Evolutionary conservation across 2,888 invertebrate species (phyloP).

Genomic region (Clitarchus hookeri): DNA sequence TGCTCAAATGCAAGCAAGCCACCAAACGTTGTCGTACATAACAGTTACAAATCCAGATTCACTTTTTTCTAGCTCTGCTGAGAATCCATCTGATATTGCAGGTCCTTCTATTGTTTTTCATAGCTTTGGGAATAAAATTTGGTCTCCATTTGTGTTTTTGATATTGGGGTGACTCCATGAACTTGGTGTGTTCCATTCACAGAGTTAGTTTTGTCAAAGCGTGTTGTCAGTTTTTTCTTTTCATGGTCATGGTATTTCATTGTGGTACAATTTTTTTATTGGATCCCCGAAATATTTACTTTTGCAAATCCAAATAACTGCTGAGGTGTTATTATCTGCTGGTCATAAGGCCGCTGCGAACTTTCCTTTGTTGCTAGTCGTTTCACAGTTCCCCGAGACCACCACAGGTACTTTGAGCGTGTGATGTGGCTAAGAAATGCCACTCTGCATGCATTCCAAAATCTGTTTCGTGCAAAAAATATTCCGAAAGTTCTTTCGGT

Average conservation of each 20-base stretch:
- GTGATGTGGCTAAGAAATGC: slow-evolving; percentile 2
- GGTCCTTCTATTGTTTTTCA: not conserved
- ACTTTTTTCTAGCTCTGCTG: not conserved
- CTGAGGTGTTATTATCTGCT: not conserved
- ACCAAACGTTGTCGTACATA: not conserved
- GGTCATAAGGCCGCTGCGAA: not conserved
- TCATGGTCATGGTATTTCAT: not conserved
- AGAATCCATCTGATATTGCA: not conserved
- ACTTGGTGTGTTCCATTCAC: not conserved
- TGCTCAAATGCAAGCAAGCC: not conserved
- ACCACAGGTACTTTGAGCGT: not conserved
- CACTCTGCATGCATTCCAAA: not conserved
- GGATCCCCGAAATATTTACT: not conserved
- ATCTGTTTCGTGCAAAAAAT: slow-evolving; percentile 7
- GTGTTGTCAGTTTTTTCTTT: not conserved
- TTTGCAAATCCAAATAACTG: not conserved
- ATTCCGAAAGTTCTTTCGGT: not conserved
- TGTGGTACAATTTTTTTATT: not conserved
- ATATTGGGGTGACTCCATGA: not conserved
- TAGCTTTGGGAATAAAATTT: not conserved
- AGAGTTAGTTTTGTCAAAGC: not conserved
- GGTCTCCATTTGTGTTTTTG: not conserved
- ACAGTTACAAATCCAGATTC: not conserved
- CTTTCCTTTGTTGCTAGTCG: no score
- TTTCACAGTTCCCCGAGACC: not conserved